Evolutionary conservation across 2,888 invertebrate species (phyloP).

Genomic region (Elaeidobius kamerunicus): DNA sequence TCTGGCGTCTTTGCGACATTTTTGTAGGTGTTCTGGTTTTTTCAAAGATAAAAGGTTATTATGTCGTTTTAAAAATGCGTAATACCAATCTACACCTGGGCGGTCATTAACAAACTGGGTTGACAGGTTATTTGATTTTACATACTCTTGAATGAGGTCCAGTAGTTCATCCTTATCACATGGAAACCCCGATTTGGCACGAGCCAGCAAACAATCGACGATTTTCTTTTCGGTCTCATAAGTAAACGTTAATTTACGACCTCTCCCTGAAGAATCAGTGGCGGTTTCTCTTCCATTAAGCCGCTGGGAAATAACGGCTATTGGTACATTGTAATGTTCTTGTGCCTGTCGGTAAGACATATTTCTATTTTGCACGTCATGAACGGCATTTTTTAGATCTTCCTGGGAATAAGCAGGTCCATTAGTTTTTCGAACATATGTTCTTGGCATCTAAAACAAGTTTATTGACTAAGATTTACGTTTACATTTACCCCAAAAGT

Average conservation of each 20-base stretch:
- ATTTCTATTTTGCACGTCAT: conserved; percentile 28
- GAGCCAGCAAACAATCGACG: conserved; percentile 31
- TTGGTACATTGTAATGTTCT: conserved; percentile 22
- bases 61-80: too few species aligned
- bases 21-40: conserved; percentile 39
- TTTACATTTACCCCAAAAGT: conserved; percentile 2
- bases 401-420: conserved; percentile 15
- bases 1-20: conserved; percentile 32
- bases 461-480: conserved; percentile 9
- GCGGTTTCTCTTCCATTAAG: conserved; percentile 28
- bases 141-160: too few species aligned
- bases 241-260: conserved; percentile 5
- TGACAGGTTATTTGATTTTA: too few species aligned
- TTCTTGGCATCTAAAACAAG: conserved; percentile 17
- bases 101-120: too few species aligned
- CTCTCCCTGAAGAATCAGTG: conserved; percentile 12
- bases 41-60: too few species aligned
- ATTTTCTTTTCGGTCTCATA: conserved; percentile 24
- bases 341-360: conserved; percentile 24
- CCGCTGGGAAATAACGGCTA: conserved; percentile 27
- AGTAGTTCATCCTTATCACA: conserved; percentile 34
- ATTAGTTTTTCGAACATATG: conserved; percentile 14
- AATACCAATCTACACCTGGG: too few species aligned
- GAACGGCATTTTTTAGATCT: conserved; percentile 25
- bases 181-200: conserved; percentile 36